Percentiles rank a stretch among this genome's conserved stretches.
Evolutionary conservation across 2,113 vertebrate genomes (phyloP).

Genomic region (Anser brachyrhynchus): DNA sequence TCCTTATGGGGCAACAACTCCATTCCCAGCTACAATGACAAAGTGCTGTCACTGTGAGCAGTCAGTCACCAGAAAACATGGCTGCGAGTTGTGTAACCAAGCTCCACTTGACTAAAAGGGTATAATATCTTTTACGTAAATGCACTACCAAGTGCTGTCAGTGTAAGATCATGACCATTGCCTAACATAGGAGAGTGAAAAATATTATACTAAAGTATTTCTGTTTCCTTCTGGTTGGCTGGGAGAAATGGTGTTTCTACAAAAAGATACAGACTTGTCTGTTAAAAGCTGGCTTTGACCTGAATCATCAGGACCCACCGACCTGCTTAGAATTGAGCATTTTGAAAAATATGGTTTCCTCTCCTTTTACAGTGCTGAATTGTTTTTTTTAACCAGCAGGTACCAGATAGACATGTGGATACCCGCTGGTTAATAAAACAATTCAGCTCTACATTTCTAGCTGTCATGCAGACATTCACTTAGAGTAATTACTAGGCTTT

Average conservation of each 20-base stretch:
- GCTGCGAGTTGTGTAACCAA: background rate
- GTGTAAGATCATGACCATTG: background rate
- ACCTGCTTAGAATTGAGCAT: background rate
- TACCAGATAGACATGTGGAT: background rate
- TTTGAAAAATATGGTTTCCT: conserved; percentile 13
- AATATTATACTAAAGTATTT: background rate
- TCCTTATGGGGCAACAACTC: background rate
- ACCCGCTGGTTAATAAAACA: conserved; percentile 21
- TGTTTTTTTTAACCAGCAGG: background rate
- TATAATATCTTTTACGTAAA: background rate
- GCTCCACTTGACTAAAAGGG: background rate
- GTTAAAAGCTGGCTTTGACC: background rate
- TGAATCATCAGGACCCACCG: background rate
- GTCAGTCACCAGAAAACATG: background rate
- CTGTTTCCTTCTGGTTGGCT: background rate
- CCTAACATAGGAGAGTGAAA: background rate
- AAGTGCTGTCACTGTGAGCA: background rate
- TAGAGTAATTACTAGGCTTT: conserved; percentile 21
- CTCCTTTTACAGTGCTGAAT: background rate
- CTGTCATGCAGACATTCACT: conserved; percentile 13
- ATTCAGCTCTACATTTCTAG: conserved; percentile 40
- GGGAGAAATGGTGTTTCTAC: background rate
- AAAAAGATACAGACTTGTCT: background rate
- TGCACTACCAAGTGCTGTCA: background rate
- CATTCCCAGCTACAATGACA: background rate